A percentile compares a stretch with the other conserved stretches of the same genome.
Evolutionary conservation across 2,113 vertebrate genomes (phyloP).

Genomic region (Morone saxatilis): DNA sequence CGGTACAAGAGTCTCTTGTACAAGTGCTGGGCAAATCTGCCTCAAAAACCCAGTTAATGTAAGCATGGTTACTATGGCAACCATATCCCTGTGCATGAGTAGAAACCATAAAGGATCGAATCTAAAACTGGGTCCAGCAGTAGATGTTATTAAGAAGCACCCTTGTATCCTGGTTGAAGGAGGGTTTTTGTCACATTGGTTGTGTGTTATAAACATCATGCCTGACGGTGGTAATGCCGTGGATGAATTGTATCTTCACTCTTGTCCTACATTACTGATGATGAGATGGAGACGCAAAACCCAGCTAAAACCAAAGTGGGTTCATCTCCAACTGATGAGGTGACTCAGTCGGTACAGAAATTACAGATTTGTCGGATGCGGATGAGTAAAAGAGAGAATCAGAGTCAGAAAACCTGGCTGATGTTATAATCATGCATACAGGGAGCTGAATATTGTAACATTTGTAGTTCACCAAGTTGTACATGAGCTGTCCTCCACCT

Average conservation of each 20-base stretch:
- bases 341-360: neutral
- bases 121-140: conserved; percentile 40
- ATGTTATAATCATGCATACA: too few species aligned
- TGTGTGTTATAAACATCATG: neutral
- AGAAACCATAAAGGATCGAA: conserved; percentile 41
- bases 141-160: conserved; percentile 11
- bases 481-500: too few species aligned
- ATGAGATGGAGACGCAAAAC: neutral
- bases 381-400: neutral
- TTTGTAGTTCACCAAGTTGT: too few species aligned
- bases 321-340: neutral
- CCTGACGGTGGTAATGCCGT: neutral
- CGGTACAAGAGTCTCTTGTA: conserved; percentile 19
- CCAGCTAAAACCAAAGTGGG: neutral
- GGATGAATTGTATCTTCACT: neutral
- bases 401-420: neutral
- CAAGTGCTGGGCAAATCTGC: conserved; percentile 24
- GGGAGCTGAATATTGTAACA: neutral
- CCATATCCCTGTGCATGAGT: conserved; percentile 56
- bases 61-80: conserved; percentile 79
- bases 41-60: conserved; percentile 59
- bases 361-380: neutral
- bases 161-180: neutral
- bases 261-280: neutral
- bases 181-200: neutral